phyloP scores from a whole-genome alignment of 2,888 invertebrate species.

The Drosophila borealis region DNA sequence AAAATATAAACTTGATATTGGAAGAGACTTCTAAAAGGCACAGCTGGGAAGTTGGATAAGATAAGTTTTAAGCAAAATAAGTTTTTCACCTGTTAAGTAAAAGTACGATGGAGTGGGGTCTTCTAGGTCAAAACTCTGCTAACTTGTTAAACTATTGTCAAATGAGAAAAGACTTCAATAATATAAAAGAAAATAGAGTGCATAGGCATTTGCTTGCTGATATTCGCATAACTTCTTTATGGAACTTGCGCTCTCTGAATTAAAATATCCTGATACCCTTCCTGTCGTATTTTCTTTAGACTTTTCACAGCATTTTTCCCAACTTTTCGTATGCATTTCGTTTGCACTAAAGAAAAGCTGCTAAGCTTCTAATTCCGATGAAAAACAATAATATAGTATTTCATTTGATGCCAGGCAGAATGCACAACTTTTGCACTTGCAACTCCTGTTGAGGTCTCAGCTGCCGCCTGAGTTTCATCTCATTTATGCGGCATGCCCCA shows the following conservation, averaged over 20 bases:
- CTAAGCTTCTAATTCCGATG: conserved; percentile 1
- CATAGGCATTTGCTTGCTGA: no score
- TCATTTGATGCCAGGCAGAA: conserved; percentile 6
- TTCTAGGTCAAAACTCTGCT: not conserved
- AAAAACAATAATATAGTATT: conserved; percentile 31
- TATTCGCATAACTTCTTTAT: no score
- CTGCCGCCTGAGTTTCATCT: conserved; percentile 16
- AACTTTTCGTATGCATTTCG: not conserved
- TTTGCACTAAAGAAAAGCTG: not conserved
- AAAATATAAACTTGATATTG: conserved; percentile 16
- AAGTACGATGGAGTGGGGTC: not conserved
- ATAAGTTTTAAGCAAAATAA: not conserved
- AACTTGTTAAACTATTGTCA: not conserved
- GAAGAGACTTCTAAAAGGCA: not conserved
- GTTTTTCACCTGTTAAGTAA: not conserved
- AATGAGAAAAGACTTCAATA: not conserved
- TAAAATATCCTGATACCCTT: no score
- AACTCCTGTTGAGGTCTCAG: conserved; percentile 21
- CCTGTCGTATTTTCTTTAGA: no score
- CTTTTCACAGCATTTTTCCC: not conserved
- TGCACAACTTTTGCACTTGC: conserved; percentile 4
- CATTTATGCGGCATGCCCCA: no score
- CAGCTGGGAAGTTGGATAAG: not conserved
- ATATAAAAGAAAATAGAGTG: not conserved
- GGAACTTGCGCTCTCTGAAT: no score